Conservation (phyloP, 1,140 invertebrate genomes). For the Trichogramma pretiosum region DNA sequence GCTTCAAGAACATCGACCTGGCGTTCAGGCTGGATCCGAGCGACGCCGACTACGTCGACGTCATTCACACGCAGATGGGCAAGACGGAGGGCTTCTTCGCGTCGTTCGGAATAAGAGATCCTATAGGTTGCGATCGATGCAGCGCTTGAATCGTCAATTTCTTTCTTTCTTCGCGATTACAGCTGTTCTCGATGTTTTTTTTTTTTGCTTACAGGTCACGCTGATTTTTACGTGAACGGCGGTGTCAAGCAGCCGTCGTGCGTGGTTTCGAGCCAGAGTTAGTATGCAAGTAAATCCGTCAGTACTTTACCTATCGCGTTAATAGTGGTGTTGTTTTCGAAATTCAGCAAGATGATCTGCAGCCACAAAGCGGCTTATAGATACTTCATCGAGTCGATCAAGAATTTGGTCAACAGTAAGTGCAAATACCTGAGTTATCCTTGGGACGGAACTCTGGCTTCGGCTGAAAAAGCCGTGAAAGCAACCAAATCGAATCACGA, state of each 20-base stretch:
- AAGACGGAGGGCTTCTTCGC: background rate
- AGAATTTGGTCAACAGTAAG: background rate
- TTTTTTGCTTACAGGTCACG: slow-evolving; percentile 7
- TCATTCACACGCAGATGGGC: slow-evolving; percentile 52
- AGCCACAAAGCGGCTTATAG: slow-evolving; percentile 11
- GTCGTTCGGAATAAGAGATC: slow-evolving; percentile 6
- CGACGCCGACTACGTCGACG: slow-evolving; percentile 60
- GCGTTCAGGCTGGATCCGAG: slow-evolving; percentile 45
- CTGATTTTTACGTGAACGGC: slow-evolving; percentile 13
- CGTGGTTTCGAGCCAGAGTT: background rate
- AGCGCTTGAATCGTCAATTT: too few relatives aligned
- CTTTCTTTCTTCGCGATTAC: background rate
- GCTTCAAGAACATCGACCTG: slow-evolving; percentile 45
- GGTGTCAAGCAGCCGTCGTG: slow-evolving; percentile 9
- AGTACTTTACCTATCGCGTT: background rate
- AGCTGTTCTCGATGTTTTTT: background rate
- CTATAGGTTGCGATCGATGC: too few relatives aligned
- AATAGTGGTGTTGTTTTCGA: background rate
- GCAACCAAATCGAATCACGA: background rate
- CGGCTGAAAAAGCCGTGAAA: background rate
- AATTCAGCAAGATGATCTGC: slow-evolving; percentile 10
- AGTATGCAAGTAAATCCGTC: background rate
- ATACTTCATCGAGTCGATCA: slow-evolving; percentile 7
- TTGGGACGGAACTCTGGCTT: slow-evolving; percentile 4
- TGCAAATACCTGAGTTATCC: background rate